Conservation (phyloP, 2,797 vertebrate genomes). For the Characodon lateralis region DNA sequence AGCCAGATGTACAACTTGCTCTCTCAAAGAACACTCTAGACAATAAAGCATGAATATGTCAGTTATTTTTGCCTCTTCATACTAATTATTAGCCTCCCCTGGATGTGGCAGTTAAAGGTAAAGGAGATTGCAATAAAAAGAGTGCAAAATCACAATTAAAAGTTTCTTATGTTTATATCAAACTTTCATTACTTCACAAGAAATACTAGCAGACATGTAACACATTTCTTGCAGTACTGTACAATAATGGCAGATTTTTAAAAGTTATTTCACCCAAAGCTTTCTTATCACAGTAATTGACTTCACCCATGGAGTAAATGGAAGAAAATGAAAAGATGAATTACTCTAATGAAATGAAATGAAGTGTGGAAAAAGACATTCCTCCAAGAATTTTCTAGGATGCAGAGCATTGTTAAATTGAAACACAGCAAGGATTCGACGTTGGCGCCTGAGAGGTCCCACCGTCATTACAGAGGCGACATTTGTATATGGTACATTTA, state of each 20-base stretch:
- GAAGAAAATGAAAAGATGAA: conserved; percentile 80
- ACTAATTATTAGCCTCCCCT: not conserved
- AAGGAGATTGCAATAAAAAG: not conserved
- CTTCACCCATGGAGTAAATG: conserved; percentile 74
- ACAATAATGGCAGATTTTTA: conserved; percentile 38
- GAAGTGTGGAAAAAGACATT: conserved; percentile 77
- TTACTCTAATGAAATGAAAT: conserved; percentile 77
- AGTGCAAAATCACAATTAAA: not conserved
- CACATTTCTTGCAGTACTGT: conserved; percentile 18
- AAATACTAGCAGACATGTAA: conserved; percentile 12
- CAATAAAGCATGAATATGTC: conserved; percentile 3
- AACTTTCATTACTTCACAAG: conserved; percentile 20
- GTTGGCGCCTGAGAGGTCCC: conserved; percentile 46
- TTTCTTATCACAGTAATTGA: conserved; percentile 70
- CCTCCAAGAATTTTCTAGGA: conserved; percentile 72
- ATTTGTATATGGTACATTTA: conserved; percentile 34
- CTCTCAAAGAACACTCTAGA: conserved; percentile 17
- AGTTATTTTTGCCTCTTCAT: not conserved
- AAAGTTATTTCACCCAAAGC: conserved; percentile 65
- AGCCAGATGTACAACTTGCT: conserved; percentile 27
- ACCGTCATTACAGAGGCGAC: conserved; percentile 71
- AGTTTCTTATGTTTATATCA: conserved; percentile 7
- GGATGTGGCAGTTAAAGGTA: not conserved
- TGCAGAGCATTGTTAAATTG: conserved; percentile 79
- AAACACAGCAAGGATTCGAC: conserved; percentile 80